phyloP scores from a whole-genome alignment of 2,888 invertebrate genomes.

The Conus canariensis region DNA sequence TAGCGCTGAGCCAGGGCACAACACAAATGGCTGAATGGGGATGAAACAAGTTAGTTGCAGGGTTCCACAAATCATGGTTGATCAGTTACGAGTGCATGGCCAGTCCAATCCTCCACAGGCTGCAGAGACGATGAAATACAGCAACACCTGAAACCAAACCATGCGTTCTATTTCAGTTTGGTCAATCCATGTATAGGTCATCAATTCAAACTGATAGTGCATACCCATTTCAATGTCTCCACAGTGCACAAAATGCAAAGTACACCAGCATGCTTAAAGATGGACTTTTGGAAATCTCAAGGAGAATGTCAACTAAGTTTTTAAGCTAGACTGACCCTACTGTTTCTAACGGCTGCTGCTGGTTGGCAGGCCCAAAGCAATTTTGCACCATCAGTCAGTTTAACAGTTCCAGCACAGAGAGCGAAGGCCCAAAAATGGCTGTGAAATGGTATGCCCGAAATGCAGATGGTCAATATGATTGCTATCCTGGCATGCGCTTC shows the following conservation, averaged over 20 bases:
- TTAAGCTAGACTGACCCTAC: too few species aligned
- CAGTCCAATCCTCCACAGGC: slow-evolving; percentile 85
- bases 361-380: too few species aligned
- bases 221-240: too few species aligned
- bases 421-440: too few species aligned
- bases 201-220: neutral
- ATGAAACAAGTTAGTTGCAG: neutral
- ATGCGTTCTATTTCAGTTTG: neutral
- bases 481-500: too few species aligned
- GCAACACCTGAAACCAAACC: slow-evolving; percentile 81
- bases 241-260: neutral
- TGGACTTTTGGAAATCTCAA: neutral
- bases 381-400: too few species aligned
- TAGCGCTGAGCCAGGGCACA: neutral
- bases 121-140: slow-evolving; percentile 92
- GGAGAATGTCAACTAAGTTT: too few species aligned
- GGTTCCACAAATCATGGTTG: neutral
- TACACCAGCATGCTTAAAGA: neutral
- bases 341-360: too few species aligned
- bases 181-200: neutral
- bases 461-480: too few species aligned
- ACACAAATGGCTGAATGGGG: too few species aligned
- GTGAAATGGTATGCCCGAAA: too few species aligned
- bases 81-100: slow-evolving; percentile 67
- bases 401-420: too few species aligned